Percentiles rank a stretch among this genome's conserved stretches.
Evolutionary conservation across 2,797 vertebrate genomes (phyloP).

Genomic region (Arrhamphus sclerolepis): DNA sequence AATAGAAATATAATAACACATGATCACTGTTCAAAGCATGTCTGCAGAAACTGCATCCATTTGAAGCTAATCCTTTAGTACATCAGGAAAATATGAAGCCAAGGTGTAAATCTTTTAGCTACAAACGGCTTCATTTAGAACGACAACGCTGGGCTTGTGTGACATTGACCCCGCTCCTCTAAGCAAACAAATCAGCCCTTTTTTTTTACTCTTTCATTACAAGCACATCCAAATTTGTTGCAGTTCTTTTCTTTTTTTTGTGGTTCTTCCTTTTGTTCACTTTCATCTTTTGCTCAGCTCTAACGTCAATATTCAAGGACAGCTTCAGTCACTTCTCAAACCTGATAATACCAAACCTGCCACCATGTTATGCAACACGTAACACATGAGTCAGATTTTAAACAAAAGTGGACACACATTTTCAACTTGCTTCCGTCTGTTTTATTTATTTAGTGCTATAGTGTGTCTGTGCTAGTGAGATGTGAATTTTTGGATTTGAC

Average conservation of each 20-base stretch:
- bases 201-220: neutral
- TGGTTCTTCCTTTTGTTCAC: slow-evolving; percentile 14
- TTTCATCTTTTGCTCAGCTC: slow-evolving; percentile 18
- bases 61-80: slow-evolving; percentile 31
- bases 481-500: slow-evolving; percentile 3
- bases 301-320: slow-evolving; percentile 19
- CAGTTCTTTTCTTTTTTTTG: slow-evolving; percentile 3
- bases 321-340: neutral
- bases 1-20: slow-evolving; percentile 1
- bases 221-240: slow-evolving; percentile 15
- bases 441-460: slow-evolving; percentile 16
- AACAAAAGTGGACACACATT: slow-evolving; percentile 14
- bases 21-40: neutral
- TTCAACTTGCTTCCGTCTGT: slow-evolving; percentile 31
- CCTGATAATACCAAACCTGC: slow-evolving; percentile 1
- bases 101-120: slow-evolving; percentile 60
- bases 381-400: neutral
- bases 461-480: slow-evolving; percentile 19
- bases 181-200: slow-evolving; percentile 29
- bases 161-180: slow-evolving; percentile 54
- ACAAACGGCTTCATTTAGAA: slow-evolving; percentile 59
- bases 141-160: slow-evolving; percentile 44
- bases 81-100: slow-evolving; percentile 34
- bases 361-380: slow-evolving; percentile 1
- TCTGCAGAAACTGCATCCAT: slow-evolving; percentile 16